These are phyloP conservation scores for Drosophila sordidula DNA, from an alignment of 2,888 invertebrate species.

Conservation along the genomic window DNA sequence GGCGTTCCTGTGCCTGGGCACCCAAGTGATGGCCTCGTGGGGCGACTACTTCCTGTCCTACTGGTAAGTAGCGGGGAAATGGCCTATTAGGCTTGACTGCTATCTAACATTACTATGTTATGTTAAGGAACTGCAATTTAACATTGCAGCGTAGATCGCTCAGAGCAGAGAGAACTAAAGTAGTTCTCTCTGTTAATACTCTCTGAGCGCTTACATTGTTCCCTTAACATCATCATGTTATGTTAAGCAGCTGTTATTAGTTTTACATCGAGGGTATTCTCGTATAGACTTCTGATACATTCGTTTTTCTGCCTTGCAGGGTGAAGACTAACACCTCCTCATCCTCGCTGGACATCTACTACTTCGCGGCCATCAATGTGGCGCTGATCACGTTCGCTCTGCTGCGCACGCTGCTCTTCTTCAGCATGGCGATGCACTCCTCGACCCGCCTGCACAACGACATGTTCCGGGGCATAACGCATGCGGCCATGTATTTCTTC, in stretches of 20 bases:
- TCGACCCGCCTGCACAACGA: constrained; percentile 91
- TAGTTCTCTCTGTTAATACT: too few species aligned
- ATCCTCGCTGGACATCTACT: constrained; percentile 83
- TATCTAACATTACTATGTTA: too few species aligned
- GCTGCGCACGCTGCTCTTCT: constrained; percentile 85
- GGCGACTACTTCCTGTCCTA: constrained; percentile 92
- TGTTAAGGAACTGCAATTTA: too few species aligned
- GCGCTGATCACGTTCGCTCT: constrained; percentile 83
- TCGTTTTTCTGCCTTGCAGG: constrained; percentile 52
- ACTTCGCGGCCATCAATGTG: constrained; percentile 86
- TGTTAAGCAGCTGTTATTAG: too few species aligned
- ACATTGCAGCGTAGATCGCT: too few species aligned
- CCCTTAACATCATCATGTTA: too few species aligned
- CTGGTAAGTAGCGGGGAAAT: constrained; percentile 86
- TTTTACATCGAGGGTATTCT: too few species aligned
- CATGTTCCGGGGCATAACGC: constrained; percentile 92
- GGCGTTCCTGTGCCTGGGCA: constrained; percentile 87
- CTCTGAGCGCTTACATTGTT: too few species aligned
- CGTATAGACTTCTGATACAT: not conserved
- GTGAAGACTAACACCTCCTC: constrained; percentile 72
- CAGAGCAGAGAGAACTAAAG: too few species aligned
- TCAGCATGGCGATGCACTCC: constrained; percentile 88
- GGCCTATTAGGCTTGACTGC: too few species aligned
- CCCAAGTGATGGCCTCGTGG: constrained; percentile 90
- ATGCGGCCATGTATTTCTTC: constrained; percentile 94